Percentiles rank a stretch among this genome's conserved stretches.
Evolutionary conservation across 1,140 invertebrate species (phyloP).

Genomic region (Delia radicum): DNA sequence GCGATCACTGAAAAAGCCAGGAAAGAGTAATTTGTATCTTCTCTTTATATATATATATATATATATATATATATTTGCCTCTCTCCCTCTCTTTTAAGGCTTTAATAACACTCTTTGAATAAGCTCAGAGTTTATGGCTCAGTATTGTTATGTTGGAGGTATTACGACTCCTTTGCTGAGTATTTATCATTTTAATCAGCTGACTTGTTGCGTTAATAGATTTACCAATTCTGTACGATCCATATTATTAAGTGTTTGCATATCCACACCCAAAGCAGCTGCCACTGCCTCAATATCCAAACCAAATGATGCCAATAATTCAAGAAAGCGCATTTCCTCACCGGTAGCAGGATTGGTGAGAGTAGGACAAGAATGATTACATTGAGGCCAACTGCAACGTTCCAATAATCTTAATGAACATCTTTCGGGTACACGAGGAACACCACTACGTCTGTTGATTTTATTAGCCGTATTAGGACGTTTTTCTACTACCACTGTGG

Average conservation of each 20-base stretch:
- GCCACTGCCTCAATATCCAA: slow-evolving; percentile 83
- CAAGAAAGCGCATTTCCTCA: slow-evolving; percentile 86
- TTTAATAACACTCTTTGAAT: background rate
- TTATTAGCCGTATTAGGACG: background rate
- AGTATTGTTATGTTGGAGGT: slow-evolving; percentile 9
- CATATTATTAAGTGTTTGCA: slow-evolving; percentile 83
- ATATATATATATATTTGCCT: too few species aligned
- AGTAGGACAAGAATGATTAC: slow-evolving; percentile 85
- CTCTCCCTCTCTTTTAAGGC: background rate
- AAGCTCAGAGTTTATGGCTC: background rate
- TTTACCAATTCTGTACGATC: slow-evolving; percentile 80
- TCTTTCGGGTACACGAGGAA: slow-evolving; percentile 52
- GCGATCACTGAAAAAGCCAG: too few species aligned
- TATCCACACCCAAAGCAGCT: slow-evolving; percentile 81
- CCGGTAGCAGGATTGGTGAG: slow-evolving; percentile 82
- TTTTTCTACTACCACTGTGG: background rate
- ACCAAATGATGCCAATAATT: slow-evolving; percentile 84
- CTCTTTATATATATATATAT: too few species aligned
- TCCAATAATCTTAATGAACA: slow-evolving; percentile 75
- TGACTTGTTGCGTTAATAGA: slow-evolving; percentile 76
- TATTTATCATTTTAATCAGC: slow-evolving; percentile 38
- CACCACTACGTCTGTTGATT: slow-evolving; percentile 36
- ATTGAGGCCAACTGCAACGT: slow-evolving; percentile 90
- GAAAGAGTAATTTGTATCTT: too few species aligned
- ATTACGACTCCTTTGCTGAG: background rate